These are phyloP conservation scores for Ahaetulla prasina DNA, from an alignment of 2,113 vertebrate genomes.

Conservation along the genomic window DNA sequence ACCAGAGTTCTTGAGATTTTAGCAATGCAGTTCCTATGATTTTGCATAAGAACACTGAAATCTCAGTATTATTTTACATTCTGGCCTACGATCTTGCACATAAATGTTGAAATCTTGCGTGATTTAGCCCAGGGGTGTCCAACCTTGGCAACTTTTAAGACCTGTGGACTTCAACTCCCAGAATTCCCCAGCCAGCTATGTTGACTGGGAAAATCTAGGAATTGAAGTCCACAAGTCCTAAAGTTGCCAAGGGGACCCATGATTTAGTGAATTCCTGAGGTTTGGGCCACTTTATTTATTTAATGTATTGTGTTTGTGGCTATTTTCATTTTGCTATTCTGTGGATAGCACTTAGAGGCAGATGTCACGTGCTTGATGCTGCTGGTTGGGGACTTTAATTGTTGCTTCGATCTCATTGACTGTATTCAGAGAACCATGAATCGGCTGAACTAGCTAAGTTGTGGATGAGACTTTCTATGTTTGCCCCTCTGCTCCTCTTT, in stretches of 20 bases:
- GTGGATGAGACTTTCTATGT: neutral
- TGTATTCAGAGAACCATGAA: neutral
- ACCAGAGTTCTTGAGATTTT: neutral
- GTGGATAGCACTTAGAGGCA: neutral
- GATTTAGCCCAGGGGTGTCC: neutral
- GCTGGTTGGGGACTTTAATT: neutral
- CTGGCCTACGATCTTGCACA: neutral
- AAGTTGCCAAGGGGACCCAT: neutral
- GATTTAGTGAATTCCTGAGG: neutral
- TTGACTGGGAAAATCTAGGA: neutral
- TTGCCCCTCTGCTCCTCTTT: neutral
- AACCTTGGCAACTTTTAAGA: neutral
- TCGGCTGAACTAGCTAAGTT: neutral
- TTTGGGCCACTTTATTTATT: neutral
- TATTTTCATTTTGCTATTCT: neutral
- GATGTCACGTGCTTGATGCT: neutral
- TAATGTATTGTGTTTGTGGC: neutral
- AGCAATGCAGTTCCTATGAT: neutral
- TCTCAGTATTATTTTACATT: neutral
- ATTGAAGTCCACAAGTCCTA: neutral
- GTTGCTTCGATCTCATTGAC: neutral
- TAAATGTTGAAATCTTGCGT: neutral
- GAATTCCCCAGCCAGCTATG: neutral
- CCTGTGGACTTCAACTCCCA: neutral
- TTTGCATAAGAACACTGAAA: neutral